A percentile compares a stretch with the other conserved stretches of the same genome.
These are phyloP conservation scores for Ephestia elutella DNA, from an alignment of 1,140 invertebrate species.

Conservation along the genomic window DNA sequence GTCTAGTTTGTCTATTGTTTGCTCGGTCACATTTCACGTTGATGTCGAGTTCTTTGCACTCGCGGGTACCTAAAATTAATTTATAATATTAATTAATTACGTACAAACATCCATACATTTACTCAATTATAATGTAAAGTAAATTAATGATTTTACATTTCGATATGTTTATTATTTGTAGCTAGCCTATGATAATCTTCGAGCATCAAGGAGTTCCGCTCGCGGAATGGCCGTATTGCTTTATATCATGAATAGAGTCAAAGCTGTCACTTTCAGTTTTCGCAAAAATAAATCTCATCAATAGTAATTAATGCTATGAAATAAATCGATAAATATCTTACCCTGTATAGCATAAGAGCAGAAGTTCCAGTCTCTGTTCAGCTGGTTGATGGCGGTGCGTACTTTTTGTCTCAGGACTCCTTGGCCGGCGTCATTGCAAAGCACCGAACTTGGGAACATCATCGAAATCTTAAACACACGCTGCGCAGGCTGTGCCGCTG, in stretches of 20 bases:
- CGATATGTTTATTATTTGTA: too few species aligned
- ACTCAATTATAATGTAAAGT: too few species aligned
- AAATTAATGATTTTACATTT: too few species aligned
- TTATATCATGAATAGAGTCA: too few species aligned
- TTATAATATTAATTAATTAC: too few species aligned
- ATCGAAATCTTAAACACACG: constrained; percentile 94
- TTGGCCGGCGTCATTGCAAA: constrained; percentile 95
- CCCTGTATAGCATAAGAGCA: constrained; percentile 91
- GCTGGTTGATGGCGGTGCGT: constrained; percentile 87
- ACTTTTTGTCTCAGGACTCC: constrained; percentile 92
- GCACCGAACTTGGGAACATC: constrained; percentile 93
- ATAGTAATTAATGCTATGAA: too few species aligned
- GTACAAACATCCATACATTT: too few species aligned
- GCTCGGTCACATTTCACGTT: constrained; percentile 90
- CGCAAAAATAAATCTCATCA: too few species aligned
- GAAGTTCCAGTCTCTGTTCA: constrained; percentile 95
- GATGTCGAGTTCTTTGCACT: constrained; percentile 91
- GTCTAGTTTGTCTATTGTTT: constrained; percentile 76
- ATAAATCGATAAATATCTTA: constrained; percentile 56
- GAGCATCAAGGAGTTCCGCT: too few species aligned
- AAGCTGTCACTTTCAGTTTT: too few species aligned
- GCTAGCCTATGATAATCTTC: too few species aligned
- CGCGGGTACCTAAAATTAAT: constrained; percentile 69
- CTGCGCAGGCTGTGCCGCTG: constrained; percentile 88
- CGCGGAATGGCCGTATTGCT: too few species aligned